Evolutionary conservation across 1,140 invertebrate species (phyloP), one percentile per base, ranked within the genome.

Genomic region (Drosophila lacertosa): DNA sequence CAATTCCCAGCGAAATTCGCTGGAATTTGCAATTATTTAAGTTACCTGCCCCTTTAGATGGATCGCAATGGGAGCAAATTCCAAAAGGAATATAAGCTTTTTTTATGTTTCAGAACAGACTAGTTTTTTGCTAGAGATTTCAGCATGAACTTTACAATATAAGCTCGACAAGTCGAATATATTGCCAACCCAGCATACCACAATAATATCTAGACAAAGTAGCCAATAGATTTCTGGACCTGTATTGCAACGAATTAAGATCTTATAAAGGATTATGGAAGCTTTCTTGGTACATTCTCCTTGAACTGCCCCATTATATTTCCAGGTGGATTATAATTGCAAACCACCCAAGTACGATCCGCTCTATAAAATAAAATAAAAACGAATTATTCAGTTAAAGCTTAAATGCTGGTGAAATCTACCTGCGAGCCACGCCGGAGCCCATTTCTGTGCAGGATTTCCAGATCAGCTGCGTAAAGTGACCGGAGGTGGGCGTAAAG

Each of bases 251-350:
- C 11, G n/a, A 1, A 22, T 40, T 9, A 55, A 16, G 24, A 15
- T 13, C 22, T 63, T 62, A 33, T 16, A 33, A 32, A 6, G 0
- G 2, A 6, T 35, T 58, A 58, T 20, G 29, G 44, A 26, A 58
- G 3, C 59, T 88, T 78, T n/a, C 86, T 90, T 6, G 92, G 92
- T 1, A 96, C 95, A 84, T 96, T 96, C 1, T 93, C 93, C 13
- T 90, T 89, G 67, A 95, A 96, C 48, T 93, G 92, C 0, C 95
- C 95, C 1, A 95, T 71, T 50, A 94, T 93, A 89, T 97, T 97
- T 2, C 96, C 96, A 1, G 95, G 92, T 1, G 96, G 96, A 91
- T 94, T 93, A 80, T 97, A 97, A 77, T 96, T 96, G 57, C 94
- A 95, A 0, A 97, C 96, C 0, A 96, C 94, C 84, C 80, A 89